Conservation (phyloP, 2,888 invertebrate species). For the Drosophila ustulata region DNA sequence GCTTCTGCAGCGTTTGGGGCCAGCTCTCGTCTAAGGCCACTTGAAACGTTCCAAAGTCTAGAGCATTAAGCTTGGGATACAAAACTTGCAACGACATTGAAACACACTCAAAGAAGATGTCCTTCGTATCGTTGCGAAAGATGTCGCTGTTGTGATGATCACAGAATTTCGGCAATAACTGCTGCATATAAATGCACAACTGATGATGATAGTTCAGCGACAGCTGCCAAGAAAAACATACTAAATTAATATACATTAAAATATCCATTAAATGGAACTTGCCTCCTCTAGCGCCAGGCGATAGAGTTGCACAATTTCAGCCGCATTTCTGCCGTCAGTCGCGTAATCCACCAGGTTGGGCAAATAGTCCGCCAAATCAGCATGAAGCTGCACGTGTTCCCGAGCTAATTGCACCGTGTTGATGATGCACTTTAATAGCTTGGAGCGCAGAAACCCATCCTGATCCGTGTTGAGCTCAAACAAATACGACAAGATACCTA, state of each 20-base stretch:
- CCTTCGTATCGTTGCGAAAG: conserved; percentile 75
- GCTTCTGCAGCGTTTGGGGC: conserved; percentile 72
- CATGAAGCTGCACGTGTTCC: conserved; percentile 75
- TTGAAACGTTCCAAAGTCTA: conserved; percentile 70
- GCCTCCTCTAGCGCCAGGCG: conserved; percentile 75
- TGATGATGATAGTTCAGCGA: conserved; percentile 78
- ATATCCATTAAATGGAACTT: conserved; percentile 1
- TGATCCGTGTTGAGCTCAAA: conserved; percentile 72
- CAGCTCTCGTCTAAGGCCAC: conserved; percentile 65
- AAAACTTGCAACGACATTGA: conserved; percentile 67
- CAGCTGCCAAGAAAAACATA: conserved; percentile 55
- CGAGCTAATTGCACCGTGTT: conserved; percentile 76
- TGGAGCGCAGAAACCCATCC: conserved; percentile 64
- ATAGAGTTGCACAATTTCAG: conserved; percentile 78
- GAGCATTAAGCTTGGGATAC: conserved; percentile 75
- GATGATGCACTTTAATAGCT: conserved; percentile 73
- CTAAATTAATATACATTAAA: background rate
- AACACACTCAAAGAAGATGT: conserved; percentile 71
- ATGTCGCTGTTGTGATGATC: conserved; percentile 72
- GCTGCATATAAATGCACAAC: conserved; percentile 72
- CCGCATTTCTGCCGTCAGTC: conserved; percentile 50
- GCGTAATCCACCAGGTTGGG: conserved; percentile 67
- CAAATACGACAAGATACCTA: conserved; percentile 79
- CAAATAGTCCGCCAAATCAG: conserved; percentile 78
- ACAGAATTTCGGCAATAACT: conserved; percentile 75